Evolutionary conservation across 2,797 vertebrate genomes (phyloP), one percentile per base, ranked within the genome.

Genomic region (Clangula hyemalis): DNA sequence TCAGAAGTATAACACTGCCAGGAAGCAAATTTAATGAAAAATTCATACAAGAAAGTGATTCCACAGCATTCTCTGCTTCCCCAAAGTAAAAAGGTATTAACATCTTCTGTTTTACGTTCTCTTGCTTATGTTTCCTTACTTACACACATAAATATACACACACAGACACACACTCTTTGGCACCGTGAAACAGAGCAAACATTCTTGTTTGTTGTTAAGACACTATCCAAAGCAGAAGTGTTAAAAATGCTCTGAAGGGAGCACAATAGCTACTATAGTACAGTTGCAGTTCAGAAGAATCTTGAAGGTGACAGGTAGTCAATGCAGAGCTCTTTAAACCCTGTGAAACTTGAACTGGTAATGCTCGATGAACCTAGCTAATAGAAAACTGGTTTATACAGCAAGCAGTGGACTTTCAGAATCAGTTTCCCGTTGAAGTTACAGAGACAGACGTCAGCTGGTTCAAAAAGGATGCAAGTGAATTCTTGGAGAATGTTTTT

Each of bases 21-120:
- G 72, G 41, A 89, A 95, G 65, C 69, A 85, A 89, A 22, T 80
- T 91, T 53, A 87, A 91, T 77, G 41, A 85, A 56, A 73, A 61
- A 6, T 49, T 32, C 58, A 41, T 74, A 38, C 11, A 70, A 68
- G n/a, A 89, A 47, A 85, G 36, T 18, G 49, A 65, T 74, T 94
- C 39, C 43, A 61, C 16, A 57, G 39, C 49, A 74, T 57, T 74
- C 39, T 74, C 47, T 57, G 43, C 28, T 71, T 80, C 28, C 22
- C 25, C 43, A 68, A 77, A 87, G 61, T 68, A 85, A 86, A 70
- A 77, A 87, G 18, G 27, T 79, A 60, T 47, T 64, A 77, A 77
- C 8, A 41, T 43, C 43, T 91, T 49, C n/a, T 70, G 27, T 16
- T 6, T 51, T 80, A 66, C 5, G 8, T 84, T 90, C 21, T 61